Base-by-base conservation (phyloP, 2,113 vertebrate genomes). In the Herpetotheres cachinnans region DNA sequence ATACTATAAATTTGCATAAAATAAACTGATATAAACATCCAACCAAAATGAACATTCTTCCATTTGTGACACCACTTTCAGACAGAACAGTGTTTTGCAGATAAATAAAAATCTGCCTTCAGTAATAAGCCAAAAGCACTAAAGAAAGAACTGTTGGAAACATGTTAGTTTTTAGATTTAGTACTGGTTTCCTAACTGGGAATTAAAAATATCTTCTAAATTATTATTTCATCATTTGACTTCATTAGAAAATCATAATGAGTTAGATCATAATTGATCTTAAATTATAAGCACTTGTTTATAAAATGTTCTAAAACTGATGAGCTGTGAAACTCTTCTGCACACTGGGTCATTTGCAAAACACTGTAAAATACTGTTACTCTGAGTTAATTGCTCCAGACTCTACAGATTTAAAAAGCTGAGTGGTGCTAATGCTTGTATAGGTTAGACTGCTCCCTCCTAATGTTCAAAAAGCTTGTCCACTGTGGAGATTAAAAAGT, bases 211-310 rank as follows among this genome's bases (percentile, higher is more conserved):
- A 77, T 32, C 4, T 92, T 95, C 89, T 36, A 82, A 93, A 61
- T 86, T 27, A 93, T 93, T 90, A 91, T 94, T 89, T 96, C 50
- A 91, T 90, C 77, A 80, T 90, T 95, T 95, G 69, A 78, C 74
- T 98, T 95, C 55, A 94, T 97, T 96, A 93, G 89, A 96, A 97
- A 97, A 97, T 95, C 80, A 90, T 92, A 79, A 93, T 79, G 63
- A 84, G 42, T 93, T 76, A 88, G 90, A 78, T 94, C 72, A 71
- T 93, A 97, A 98, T 89, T 94, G 62, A 87, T 87, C 46, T 90
- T 96, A 92, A 96, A 97, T 96, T 88, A 91, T 47, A 95, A 95
- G 29, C 61, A 72, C 44, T 97, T 96, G 46, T 95, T 97, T 96
- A 88, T 95, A 95, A 97, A 89, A 93, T 71, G 81, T 90, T 95